phyloP scores from a whole-genome alignment of 2,888 invertebrate species.

The Brassicogethes aeneus region DNA sequence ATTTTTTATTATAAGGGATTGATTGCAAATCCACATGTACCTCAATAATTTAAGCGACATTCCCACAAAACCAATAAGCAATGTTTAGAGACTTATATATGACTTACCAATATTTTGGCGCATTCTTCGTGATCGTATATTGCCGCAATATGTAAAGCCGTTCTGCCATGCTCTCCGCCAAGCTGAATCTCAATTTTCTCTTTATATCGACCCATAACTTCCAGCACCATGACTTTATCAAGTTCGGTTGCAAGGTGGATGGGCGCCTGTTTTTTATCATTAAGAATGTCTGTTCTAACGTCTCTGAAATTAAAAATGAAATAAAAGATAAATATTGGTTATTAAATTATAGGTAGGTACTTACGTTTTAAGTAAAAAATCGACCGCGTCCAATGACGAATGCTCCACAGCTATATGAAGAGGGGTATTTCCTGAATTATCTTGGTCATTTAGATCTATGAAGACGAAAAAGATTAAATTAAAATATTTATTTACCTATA shows the following conservation, averaged over 20 bases:
- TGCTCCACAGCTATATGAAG: conserved; percentile 72
- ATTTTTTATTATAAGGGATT: too few species aligned
- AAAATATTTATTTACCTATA: too few species aligned
- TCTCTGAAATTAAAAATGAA: conserved; percentile 43
- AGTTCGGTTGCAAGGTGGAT: conserved; percentile 73
- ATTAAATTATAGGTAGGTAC: conserved; percentile 27
- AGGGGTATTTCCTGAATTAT: conserved; percentile 71
- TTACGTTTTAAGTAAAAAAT: conserved; percentile 66
- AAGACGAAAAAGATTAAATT: conserved; percentile 19
- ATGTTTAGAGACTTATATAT: too few species aligned
- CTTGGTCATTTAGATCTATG: conserved; percentile 62
- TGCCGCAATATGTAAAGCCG: conserved; percentile 76
- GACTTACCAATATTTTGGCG: conserved; percentile 71
- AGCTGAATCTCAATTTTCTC: conserved; percentile 63
- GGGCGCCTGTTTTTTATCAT: conserved; percentile 69
- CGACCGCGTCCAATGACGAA: conserved; percentile 61
- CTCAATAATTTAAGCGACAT: too few species aligned
- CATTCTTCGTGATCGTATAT: conserved; percentile 77
- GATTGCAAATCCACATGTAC: too few species aligned
- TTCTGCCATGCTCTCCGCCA: conserved; percentile 71
- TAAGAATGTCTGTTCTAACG: conserved; percentile 59
- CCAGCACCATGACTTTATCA: conserved; percentile 61
- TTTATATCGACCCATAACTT: conserved; percentile 60
- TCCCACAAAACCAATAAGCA: too few species aligned
- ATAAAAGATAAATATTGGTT: conserved; percentile 2